Conservation (phyloP, 1,140 invertebrate species). For the Argopecten irradians region DNA sequence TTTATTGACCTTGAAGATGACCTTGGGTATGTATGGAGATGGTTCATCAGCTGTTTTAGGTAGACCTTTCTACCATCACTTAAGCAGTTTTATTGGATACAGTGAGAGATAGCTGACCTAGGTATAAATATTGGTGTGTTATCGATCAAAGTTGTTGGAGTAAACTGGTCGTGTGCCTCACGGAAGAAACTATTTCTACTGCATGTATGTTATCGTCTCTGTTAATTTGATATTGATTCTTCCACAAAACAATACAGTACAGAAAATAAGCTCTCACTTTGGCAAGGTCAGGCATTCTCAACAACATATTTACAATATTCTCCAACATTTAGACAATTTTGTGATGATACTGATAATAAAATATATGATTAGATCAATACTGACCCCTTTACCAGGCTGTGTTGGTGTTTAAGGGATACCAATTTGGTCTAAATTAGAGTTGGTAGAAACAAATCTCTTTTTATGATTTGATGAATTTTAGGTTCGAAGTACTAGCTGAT, state of each 20-base stretch:
- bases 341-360: too few relatives aligned
- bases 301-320: neutral
- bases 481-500: too few relatives aligned
- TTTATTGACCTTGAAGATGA: too few relatives aligned
- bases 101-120: neutral
- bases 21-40: neutral
- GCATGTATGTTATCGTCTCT: neutral
- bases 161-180: neutral
- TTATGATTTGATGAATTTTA: too few relatives aligned
- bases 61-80: neutral
- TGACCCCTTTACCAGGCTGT: too few relatives aligned
- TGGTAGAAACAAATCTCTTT: too few relatives aligned
- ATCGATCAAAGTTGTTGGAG: neutral
- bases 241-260: neutral
- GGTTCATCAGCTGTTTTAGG: neutral
- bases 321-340: too few relatives aligned
- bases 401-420: too few relatives aligned
- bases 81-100: neutral
- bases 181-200: neutral
- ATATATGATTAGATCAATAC: too few relatives aligned
- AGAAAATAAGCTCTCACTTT: neutral
- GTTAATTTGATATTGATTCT: constrained; percentile 6
- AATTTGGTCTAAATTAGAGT: too few relatives aligned
- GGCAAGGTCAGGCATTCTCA: neutral
- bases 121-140: neutral